Evolutionary conservation across 2,113 vertebrate genomes (phyloP).

Genomic region (Myiozetetes cayanensis): DNA sequence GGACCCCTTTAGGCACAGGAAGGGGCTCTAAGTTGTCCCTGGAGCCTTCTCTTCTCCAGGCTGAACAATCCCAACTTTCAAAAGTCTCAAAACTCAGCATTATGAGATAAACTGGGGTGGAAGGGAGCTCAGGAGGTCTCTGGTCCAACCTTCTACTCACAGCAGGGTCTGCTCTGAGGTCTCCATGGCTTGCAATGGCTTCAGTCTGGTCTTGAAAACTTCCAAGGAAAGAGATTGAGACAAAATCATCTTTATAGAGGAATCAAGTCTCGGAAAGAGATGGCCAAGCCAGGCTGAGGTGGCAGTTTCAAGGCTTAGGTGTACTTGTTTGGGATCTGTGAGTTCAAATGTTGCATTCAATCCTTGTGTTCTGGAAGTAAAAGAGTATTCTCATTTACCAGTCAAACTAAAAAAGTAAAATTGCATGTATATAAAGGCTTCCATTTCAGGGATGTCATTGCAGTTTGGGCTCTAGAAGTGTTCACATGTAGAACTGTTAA

Average conservation of each 20-base stretch:
- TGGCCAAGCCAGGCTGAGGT: not conserved
- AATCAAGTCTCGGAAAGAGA: not conserved
- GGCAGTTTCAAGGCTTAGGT: not conserved
- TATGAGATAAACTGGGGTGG: not conserved
- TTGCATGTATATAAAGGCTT: not conserved
- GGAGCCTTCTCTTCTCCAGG: not conserved
- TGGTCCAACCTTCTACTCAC: not conserved
- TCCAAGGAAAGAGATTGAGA: not conserved
- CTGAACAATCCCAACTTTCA: not conserved
- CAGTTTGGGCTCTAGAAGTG: not conserved
- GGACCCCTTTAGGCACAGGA: not conserved
- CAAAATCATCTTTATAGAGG: rapidly evolving
- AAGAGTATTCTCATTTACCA: not conserved
- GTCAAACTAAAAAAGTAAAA: not conserved
- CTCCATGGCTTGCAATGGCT: not conserved
- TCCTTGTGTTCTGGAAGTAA: not conserved
- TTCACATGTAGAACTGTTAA: not conserved
- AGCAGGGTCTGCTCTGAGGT: not conserved
- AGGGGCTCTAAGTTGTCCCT: not conserved
- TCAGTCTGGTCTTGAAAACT: not conserved
- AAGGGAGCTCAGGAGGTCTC: not conserved
- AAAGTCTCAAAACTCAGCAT: not conserved
- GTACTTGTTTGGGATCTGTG: rapidly evolving
- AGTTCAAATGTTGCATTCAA: not conserved
- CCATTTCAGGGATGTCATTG: not conserved